phyloP scores from a whole-genome alignment of 2,888 invertebrate species.

The Carpatolechia fugitivella region DNA sequence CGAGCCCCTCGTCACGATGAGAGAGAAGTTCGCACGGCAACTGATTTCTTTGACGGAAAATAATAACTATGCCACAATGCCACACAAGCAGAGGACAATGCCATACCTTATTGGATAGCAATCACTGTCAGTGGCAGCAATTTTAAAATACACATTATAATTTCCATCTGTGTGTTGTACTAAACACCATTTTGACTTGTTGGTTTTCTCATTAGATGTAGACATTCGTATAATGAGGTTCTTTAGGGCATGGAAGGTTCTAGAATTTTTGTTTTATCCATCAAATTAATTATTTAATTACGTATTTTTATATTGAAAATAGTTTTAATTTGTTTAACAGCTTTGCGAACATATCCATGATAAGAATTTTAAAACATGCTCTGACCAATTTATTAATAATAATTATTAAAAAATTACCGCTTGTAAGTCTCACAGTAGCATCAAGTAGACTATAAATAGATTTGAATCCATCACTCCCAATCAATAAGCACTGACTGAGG shows the following conservation, averaged over 20 bases:
- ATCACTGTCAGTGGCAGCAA: conserved; percentile 19
- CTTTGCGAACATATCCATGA: too few species aligned
- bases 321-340: too few species aligned
- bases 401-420: too few species aligned
- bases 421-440: not conserved
- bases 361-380: too few species aligned
- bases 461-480: conserved; percentile 13
- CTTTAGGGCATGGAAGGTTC: too few species aligned
- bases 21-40: conserved; percentile 60
- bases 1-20: conserved; percentile 50
- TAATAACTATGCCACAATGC: conserved; percentile 24
- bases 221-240: not conserved
- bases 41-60: conserved; percentile 29
- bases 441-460: not conserved
- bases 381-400: too few species aligned
- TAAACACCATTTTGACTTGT: not conserved
- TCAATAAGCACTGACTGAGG: conserved; percentile 20
- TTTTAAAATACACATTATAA: conserved; percentile 1
- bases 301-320: too few species aligned
- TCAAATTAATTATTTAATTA: too few species aligned
- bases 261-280: too few species aligned
- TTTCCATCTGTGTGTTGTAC: not conserved
- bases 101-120: conserved; percentile 21
- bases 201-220: not conserved
- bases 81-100: conserved; percentile 23